Evolutionary conservation across 2,113 vertebrate genomes (phyloP).

Genomic region (Polypterus bichir): DNA sequence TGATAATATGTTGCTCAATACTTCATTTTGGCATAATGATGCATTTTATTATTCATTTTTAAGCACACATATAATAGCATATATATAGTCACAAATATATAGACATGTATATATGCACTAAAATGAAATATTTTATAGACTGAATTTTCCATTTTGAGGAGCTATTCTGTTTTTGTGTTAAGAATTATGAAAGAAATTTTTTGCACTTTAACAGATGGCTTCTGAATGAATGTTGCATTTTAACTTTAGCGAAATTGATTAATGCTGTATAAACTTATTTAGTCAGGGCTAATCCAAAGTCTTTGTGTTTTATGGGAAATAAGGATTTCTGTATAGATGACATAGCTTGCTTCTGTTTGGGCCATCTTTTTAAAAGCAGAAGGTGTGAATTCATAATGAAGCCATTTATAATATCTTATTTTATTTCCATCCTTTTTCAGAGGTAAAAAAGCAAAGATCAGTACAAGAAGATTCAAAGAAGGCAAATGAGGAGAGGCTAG

Average conservation of each 20-base stretch:
- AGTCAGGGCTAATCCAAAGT: neutral
- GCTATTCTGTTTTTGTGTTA: too few relatives aligned
- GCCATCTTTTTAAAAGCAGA: neutral
- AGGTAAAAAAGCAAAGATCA: constrained; percentile 91
- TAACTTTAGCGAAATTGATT: constrained; percentile 8
- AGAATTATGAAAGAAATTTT: too few relatives aligned
- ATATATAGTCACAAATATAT: too few relatives aligned
- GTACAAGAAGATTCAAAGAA: constrained; percentile 85
- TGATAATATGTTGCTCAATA: too few relatives aligned
- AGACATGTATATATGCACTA: too few relatives aligned
- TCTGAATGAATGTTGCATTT: neutral
- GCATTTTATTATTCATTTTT: too few relatives aligned
- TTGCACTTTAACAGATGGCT: constrained; percentile 1
- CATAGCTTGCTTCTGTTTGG: neutral
- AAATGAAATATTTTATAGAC: constrained; percentile 24
- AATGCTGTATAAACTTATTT: constrained; percentile 32
- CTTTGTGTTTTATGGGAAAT: neutral
- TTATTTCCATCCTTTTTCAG: constrained; percentile 55
- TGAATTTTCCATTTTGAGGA: neutral
- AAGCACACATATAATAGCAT: too few relatives aligned
- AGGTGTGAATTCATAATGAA: constrained; percentile 42
- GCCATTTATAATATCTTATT: constrained; percentile 46
- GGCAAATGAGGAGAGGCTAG: constrained; percentile 67
- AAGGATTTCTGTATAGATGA: neutral
- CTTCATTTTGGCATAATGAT: too few relatives aligned